phyloP scores from a whole-genome alignment of 2,797 vertebrate species.

The Chromobotia macracanthus region DNA sequence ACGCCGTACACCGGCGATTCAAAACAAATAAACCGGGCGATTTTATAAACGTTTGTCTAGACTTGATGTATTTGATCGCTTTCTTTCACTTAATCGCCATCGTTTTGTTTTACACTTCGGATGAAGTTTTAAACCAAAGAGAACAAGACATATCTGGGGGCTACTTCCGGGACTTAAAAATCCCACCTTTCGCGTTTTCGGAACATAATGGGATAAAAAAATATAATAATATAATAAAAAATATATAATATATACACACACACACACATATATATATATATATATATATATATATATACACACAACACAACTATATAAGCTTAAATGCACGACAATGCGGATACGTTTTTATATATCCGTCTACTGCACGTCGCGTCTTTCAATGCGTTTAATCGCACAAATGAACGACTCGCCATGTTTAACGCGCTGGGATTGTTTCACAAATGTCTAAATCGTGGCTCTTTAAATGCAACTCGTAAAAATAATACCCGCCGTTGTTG shows the following conservation, averaged over 20 bases:
- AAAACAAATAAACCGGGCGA: slow-evolving; percentile 2
- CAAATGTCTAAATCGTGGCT: not conserved
- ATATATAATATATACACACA: no score
- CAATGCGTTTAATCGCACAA: not conserved
- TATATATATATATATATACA: no score
- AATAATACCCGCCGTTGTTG: not conserved
- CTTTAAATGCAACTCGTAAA: not conserved
- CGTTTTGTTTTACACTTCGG: not conserved
- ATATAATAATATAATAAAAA: not conserved
- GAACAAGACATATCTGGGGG: no score
- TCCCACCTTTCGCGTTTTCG: not conserved
- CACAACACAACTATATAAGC: not conserved
- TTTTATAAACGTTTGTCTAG: not conserved
- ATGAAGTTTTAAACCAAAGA: not conserved
- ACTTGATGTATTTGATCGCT: not conserved
- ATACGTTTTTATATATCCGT: not conserved
- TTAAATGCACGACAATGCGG: not conserved
- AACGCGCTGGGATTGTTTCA: not conserved
- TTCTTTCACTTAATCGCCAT: not conserved
- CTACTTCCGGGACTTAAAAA: slow-evolving; percentile 42
- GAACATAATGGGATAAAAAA: not conserved
- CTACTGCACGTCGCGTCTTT: not conserved
- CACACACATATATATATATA: no score
- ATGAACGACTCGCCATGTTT: not conserved
- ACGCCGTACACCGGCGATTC: slow-evolving; percentile 39